These are phyloP conservation scores for Antedon mediterranea DNA, from an alignment of 53 echinoderm and acorn worm species.

Conservation along the genomic window DNA sequence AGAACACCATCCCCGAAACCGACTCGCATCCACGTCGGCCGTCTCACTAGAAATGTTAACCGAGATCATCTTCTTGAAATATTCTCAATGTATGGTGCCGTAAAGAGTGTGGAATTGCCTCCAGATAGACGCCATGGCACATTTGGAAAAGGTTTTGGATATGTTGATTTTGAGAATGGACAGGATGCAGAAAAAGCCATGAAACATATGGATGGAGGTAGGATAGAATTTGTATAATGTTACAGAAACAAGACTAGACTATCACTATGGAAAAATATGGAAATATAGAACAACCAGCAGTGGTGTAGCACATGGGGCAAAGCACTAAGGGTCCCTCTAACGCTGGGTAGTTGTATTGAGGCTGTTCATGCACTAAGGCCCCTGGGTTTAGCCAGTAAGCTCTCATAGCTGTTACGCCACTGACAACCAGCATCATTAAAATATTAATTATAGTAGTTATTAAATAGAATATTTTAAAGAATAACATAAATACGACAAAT, in stretches of 20 bases:
- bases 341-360: too few species aligned
- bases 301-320: too few species aligned
- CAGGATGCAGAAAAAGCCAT: conserved; percentile 85
- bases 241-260: too few species aligned
- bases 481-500: not conserved
- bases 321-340: too few species aligned
- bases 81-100: conserved; percentile 76
- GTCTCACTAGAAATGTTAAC: conserved; percentile 85
- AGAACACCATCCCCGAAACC: conserved; percentile 81
- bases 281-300: too few species aligned
- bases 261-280: too few species aligned
- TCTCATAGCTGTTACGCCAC: too few species aligned
- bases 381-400: too few species aligned
- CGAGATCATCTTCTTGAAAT: conserved; percentile 88
- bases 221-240: not conserved
- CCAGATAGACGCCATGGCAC: conserved; percentile 45
- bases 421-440: too few species aligned
- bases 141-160: conserved; percentile 61
- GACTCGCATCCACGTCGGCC: conserved; percentile 51
- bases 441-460: too few species aligned
- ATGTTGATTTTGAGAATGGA: conserved; percentile 65
- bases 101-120: conserved; percentile 71
- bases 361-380: too few species aligned
- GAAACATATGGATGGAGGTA: conserved; percentile 98
- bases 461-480: not conserved